Base-by-base conservation (phyloP, 2,113 vertebrate genomes). In the Chionodraco myersi region DNA sequence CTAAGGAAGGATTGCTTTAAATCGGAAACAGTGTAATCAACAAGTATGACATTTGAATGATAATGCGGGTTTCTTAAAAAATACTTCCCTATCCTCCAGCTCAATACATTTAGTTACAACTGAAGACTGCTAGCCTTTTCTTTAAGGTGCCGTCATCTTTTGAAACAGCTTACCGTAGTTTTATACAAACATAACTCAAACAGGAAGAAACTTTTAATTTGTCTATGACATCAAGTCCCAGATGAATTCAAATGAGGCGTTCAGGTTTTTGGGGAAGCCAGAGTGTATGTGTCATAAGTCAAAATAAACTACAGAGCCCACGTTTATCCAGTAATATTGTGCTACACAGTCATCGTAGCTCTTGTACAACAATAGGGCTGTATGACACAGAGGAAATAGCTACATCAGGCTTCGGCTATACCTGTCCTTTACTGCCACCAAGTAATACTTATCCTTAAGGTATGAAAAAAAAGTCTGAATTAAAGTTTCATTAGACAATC, bases 331-430 rank as follows among this genome's bases (percentile, higher is more conserved):
- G 30, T 30, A 30, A 30, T 4, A 30, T 30, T 30, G 30, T 4
- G 3, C 36, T 8, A 41, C 36, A 41, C 36, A 41, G 36, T 41
- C 36, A 41, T 41, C 5, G 36, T 41, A 41, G 36, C 36, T 41
- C 36, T 41, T 41, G n/a, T 53, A 61, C 41, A 80, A 72, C 36
- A 53, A 58, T 11, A 18, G 41, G 64, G 15, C 16, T 64, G 36
- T 52, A 13, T 18, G 21, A 8, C n/a, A 66, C n/a, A 66, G 18
- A 48, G 12, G 18, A 51, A 65, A 48, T 14, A 30, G 11, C 0
- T 26, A 16, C 5, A 60, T 34, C 15, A 12, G 5, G 53, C 11
- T 16, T 5, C 66, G 30, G 18, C n/a, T 49, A 15, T 14, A 62
- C 11, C 36, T 47, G 47, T 58, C 8, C 5, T 4, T 47, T 18